Percentiles rank a stretch among this genome's conserved stretches.
These are phyloP conservation scores for Schlechtendalia chinensis DNA, from an alignment of 1,140 invertebrate species.

Conservation along the genomic window DNA sequence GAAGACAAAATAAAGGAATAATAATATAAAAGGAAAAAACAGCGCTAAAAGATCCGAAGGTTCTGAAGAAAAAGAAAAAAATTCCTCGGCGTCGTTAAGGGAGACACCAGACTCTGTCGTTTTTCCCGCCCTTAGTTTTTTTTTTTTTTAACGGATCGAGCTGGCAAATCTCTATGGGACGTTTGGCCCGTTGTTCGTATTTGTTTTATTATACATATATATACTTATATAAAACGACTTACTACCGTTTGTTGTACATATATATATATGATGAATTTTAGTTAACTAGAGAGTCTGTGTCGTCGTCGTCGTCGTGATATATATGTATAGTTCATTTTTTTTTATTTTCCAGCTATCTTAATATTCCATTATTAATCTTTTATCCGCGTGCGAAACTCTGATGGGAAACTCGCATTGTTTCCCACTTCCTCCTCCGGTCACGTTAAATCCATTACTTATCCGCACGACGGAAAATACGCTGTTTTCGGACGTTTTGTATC, in stretches of 20 bases:
- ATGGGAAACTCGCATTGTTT: constrained; percentile 11
- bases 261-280: constrained; percentile 9
- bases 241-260: neutral
- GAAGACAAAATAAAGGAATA: neutral
- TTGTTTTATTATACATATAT: constrained; percentile 14
- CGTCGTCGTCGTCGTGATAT: neutral
- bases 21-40: neutral
- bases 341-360: constrained; percentile 1
- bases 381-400: neutral
- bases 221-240: neutral
- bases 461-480: neutral
- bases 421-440: neutral
- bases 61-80: constrained; percentile 2
- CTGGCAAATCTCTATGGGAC: constrained; percentile 30
- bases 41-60: neutral
- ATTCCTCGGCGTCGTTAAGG: constrained; percentile 16
- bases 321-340: neutral
- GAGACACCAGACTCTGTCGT: neutral
- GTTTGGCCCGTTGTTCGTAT: neutral
- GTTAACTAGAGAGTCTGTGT: constrained; percentile 9
- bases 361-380: constrained; percentile 44
- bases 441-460: constrained; percentile 23
- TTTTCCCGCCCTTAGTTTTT: neutral
- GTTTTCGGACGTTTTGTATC: constrained; percentile 1
- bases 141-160: constrained; percentile 15